Conservation (phyloP, 2,888 invertebrate species). For the Bhutanitis thaidina region DNA sequence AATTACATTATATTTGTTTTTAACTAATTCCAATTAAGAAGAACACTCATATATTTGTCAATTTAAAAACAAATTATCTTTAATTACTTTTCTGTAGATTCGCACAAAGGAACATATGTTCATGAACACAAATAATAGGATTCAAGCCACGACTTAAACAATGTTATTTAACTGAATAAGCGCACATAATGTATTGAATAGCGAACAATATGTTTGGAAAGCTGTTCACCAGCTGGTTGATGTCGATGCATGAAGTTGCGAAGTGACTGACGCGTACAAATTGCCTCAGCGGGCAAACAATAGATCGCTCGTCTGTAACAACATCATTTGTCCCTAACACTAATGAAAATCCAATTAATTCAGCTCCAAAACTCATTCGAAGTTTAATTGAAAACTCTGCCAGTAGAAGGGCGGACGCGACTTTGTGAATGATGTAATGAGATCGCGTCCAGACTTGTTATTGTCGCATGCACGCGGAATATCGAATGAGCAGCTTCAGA, state of each 20-base stretch:
- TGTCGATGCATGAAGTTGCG: slow-evolving; percentile 49
- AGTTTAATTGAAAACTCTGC: slow-evolving; percentile 77
- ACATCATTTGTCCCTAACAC: slow-evolving; percentile 75
- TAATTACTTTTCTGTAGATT: no score
- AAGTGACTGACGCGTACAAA: slow-evolving; percentile 68
- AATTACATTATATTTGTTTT: no score
- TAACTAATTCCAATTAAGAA: no score
- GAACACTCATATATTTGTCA: no score
- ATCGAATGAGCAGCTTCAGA: slow-evolving; percentile 55
- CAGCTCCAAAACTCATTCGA: slow-evolving; percentile 74
- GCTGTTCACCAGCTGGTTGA: slow-evolving; percentile 25
- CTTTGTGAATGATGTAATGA: slow-evolving; percentile 71
- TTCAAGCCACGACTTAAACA: slow-evolving; percentile 38
- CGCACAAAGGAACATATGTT: slow-evolving; percentile 25
- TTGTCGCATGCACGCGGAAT: slow-evolving; percentile 72
- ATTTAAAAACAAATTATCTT: no score
- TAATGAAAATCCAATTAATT: slow-evolving; percentile 79
- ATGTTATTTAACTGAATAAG: slow-evolving; percentile 20
- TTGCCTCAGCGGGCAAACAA: slow-evolving; percentile 57
- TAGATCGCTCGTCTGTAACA: slow-evolving; percentile 68
- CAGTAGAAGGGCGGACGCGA: slow-evolving; percentile 52
- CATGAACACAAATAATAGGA: slow-evolving; percentile 54
- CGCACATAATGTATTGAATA: slow-evolving; percentile 19
- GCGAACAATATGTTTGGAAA: slow-evolving; percentile 15
- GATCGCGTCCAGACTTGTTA: slow-evolving; percentile 66